A percentile compares a stretch with the other conserved stretches of the same genome.
phyloP scores from a whole-genome alignment of 2,797 vertebrate genomes.

The Phrynocephalus vlangalii region DNA sequence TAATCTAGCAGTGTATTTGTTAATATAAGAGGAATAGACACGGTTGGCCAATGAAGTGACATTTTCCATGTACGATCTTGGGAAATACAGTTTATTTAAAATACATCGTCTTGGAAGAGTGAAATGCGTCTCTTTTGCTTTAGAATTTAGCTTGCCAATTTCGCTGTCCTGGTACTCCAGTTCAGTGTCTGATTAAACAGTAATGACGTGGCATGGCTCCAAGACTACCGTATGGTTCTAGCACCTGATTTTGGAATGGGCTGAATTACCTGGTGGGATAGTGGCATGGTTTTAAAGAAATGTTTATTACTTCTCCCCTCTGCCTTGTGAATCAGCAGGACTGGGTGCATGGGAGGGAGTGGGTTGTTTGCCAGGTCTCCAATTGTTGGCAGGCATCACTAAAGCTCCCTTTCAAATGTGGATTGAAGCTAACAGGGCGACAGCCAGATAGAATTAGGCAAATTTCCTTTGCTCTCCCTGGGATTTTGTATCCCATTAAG shows the following conservation, averaged over 20 bases:
- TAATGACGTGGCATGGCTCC: not conserved
- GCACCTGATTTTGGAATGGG: constrained; percentile 45
- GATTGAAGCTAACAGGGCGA: not conserved
- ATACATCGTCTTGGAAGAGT: not conserved
- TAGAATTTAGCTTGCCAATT: not conserved
- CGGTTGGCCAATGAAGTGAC: not conserved
- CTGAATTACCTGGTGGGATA: constrained; percentile 41
- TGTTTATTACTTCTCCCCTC: not conserved
- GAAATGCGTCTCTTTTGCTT: not conserved
- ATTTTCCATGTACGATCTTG: not conserved
- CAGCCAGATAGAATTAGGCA: constrained; percentile 51
- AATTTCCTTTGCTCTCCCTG: not conserved
- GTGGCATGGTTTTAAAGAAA: constrained; percentile 43
- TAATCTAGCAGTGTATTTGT: not conserved
- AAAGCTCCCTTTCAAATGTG: not conserved
- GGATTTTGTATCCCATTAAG: constrained; percentile 13
- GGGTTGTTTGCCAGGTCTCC: constrained; percentile 42
- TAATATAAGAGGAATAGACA: not conserved
- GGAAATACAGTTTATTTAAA: not conserved
- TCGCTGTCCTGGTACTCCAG: fast-evolving
- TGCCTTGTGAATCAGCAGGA: constrained; percentile 31
- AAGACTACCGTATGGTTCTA: constrained; percentile 30
- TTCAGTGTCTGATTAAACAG: not conserved
- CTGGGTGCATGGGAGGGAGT: fast-evolving
- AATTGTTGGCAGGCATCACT: constrained; percentile 9